phyloP scores from a whole-genome alignment of 2,797 vertebrate genomes.

The Urophycis tenuis region DNA sequence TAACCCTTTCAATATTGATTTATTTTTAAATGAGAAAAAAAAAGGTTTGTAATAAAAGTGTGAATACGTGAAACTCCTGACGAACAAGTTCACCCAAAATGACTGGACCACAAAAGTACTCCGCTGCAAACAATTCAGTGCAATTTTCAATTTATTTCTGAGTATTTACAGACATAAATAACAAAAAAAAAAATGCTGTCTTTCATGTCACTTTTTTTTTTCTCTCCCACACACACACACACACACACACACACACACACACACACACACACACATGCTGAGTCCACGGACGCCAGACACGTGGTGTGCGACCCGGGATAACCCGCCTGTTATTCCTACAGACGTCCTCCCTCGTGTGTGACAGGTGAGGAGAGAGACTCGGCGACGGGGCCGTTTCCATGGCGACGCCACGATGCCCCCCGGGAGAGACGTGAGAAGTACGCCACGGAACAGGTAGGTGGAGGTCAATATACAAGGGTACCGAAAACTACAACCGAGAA shows the following conservation, averaged over 20 bases:
- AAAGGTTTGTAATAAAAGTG: too few relatives aligned
- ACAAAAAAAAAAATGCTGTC: constrained; percentile 42
- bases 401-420: constrained; percentile 29
- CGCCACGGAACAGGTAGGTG: constrained; percentile 16
- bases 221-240: constrained; percentile 36
- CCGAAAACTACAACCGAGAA: not conserved
- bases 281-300: not conserved
- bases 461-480: constrained; percentile 20
- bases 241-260: constrained; percentile 46
- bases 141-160: constrained; percentile 72
- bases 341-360: constrained; percentile 5
- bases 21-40: not conserved
- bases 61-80: too few relatives aligned
- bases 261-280: constrained; percentile 35
- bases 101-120: constrained; percentile 12
- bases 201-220: constrained; percentile 30
- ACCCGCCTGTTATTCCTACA: not conserved
- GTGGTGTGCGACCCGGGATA: not conserved
- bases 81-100: not conserved
- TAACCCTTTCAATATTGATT: not conserved
- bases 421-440: constrained; percentile 12
- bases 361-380: constrained; percentile 30
- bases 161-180: constrained; percentile 71
- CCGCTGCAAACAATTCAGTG: constrained; percentile 42
- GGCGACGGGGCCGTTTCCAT: constrained; percentile 40